Evolutionary conservation across 2,888 invertebrate genomes (phyloP), one percentile per base, ranked within the genome.

Genomic region (Xestia ashworthii): DNA sequence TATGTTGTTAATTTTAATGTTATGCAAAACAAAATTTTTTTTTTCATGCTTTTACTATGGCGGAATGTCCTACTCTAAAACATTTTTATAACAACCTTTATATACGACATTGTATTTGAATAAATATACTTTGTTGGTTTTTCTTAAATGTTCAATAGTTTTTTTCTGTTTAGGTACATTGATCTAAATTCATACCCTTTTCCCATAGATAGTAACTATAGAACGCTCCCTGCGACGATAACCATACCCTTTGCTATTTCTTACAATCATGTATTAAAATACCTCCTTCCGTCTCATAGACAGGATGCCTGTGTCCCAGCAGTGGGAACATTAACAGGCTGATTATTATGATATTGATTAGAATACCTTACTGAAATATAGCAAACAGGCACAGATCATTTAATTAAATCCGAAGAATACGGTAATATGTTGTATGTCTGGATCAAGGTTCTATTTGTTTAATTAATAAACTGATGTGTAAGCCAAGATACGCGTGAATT

Each of bases 391-490:
- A 32, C 11, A 38, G 11, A 12, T 1, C 19, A 3, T 19, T 11
- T 67, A 48, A 70, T 62, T 53, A 53, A 62, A 62, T 25, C 44
- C 60, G 14, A 62, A 53, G 69, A 72, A 72, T n/a, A 60, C 2
- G n/a, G 60, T 69, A 60, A 76, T 16, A n/a, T 38, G 12, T 64
- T 64, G 46, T 41, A 55, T 38, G 48, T 67, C 55, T 41, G 25
- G 41, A 75, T 71, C 46, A 48, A 41, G 60, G 8, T 55, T 71
- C 4, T 41, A 22, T 62, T 1, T 55, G 44, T 68, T 53, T 76
- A 64, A 76, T 46, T 71, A 68, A 68, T 76, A 46, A 58, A 64
- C 76, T 44, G 16, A 71, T 53, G 38, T 41, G 14, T 75, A 25
- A 32, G 8, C 5, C 5, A 44, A 50, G 14, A n/a, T n/a, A 65